These are phyloP conservation scores for Araneus ventricosus DNA, from an alignment of 1,140 invertebrate genomes.

Conservation along the genomic window DNA sequence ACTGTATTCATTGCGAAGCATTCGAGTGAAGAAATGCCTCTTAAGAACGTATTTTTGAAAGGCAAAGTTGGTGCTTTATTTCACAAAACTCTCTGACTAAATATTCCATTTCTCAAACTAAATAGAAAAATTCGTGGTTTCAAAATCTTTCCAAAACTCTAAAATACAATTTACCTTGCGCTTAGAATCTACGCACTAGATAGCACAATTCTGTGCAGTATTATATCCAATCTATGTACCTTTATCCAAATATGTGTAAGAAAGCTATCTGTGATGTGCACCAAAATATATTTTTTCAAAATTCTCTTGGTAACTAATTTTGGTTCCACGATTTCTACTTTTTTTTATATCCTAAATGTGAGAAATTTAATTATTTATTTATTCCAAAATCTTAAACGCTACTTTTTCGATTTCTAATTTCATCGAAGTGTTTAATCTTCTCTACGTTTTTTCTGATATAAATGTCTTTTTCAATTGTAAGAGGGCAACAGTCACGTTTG, in stretches of 20 bases:
- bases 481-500: background rate
- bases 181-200: background rate
- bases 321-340: background rate
- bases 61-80: background rate
- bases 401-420: background rate
- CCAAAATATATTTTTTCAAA: constrained; percentile 11
- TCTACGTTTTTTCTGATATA: background rate
- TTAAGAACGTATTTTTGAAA: background rate
- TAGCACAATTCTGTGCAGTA: background rate
- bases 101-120: constrained; percentile 3
- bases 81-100: background rate
- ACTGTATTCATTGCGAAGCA: background rate
- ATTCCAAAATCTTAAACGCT: background rate
- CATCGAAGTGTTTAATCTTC: background rate
- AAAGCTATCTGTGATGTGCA: background rate
- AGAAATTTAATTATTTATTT: background rate
- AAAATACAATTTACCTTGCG: background rate
- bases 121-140: background rate
- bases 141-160: constrained; percentile 12
- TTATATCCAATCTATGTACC: background rate
- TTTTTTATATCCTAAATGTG: background rate
- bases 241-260: constrained; percentile 20
- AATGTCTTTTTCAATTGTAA: background rate
- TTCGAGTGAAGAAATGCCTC: background rate
- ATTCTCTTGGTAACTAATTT: background rate